A percentile compares a stretch with the other conserved stretches of the same genome.
phyloP scores from a whole-genome alignment of 2,888 invertebrate genomes.

The Heterodera filipjevi region DNA sequence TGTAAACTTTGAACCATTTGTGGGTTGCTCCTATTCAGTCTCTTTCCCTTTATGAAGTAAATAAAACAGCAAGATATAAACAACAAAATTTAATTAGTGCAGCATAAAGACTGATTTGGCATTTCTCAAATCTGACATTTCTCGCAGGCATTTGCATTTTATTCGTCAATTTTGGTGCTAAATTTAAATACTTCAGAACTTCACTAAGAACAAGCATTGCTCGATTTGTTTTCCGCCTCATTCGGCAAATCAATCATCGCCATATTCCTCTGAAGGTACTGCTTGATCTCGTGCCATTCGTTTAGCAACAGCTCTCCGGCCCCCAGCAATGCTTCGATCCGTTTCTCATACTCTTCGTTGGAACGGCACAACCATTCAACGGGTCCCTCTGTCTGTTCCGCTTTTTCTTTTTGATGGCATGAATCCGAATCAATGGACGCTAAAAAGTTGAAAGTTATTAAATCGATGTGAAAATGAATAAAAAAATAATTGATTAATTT shows the following conservation, averaged over 20 bases:
- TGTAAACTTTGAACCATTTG: constrained; percentile 37
- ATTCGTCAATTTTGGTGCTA: not conserved
- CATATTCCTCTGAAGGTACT: constrained; percentile 9
- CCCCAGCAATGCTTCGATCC: constrained; percentile 30
- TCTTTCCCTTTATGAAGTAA: not conserved
- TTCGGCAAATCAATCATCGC: not conserved
- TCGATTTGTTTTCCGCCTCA: not conserved
- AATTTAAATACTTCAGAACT: not conserved
- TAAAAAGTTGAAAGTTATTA: not conserved
- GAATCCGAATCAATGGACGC: not conserved
- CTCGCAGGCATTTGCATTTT: too few species aligned
- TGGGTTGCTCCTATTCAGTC: not conserved
- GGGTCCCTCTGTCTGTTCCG: not conserved
- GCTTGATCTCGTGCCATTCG: constrained; percentile 31
- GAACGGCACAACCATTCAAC: constrained; percentile 31
- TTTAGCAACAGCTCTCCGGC: constrained; percentile 32
- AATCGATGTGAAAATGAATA: too few species aligned
- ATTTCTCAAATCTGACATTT: not conserved
- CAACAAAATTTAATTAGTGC: not conserved
- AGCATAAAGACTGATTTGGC: not conserved
- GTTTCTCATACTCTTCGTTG: constrained; percentile 28
- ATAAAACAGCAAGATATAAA: not conserved
- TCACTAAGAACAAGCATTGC: too few species aligned
- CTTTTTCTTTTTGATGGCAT: not conserved
- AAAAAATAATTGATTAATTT: too few species aligned